Base-by-base conservation (phyloP, 1,140 invertebrate genomes). In the Diplogasteroides magnus region DNA sequence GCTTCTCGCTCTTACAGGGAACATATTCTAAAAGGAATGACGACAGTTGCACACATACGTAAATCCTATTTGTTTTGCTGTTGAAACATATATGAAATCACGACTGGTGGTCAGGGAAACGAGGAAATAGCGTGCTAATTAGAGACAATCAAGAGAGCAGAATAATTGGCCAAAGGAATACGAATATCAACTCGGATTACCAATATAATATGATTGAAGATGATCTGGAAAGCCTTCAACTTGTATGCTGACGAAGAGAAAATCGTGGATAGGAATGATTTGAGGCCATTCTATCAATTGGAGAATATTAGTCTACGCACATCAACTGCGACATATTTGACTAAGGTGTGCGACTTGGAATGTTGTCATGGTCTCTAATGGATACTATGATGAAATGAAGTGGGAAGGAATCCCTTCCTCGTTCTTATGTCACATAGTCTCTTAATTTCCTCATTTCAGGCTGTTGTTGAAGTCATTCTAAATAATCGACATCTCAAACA, bases 231-330 rank as follows among this genome's bases (percentile, higher is more conserved):
- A 32, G 78, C 80, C 31, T 79, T 79, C 68, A 27, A 63, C 15
- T 2, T 79, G 31, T 79, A 73, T 67, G 70, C 76, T 48, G 67
- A 82, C 31, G 78, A 82, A 29, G 56, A 69, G 15, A 61, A 64
- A 27, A 76, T 78, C 37, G 66, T 62, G 56, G 68, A 82, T 61
- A 59, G 61, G 14, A 66, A 76, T 19, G 75, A 80, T 31, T 69
- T 75, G 58, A 76, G 80, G 23, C 76, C 76, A 15, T 82, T 80
- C 57, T 80, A 80, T 63, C 75, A 79, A 31, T 63, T 82, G 1
- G 78, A 82, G 60, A 69, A 81, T 59, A 64, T 74, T 28, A 65
- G 61, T 64, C 57, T 74, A 14, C 61, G 29, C 15, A 61, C 65
- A 15, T 74, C 75, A 3, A 70, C 69, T 0, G 77, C 78, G n/a